Evolutionary conservation across 2,888 invertebrate species (phyloP), one percentile per base, ranked within the genome.

Genomic region (Erebia ligea): DNA sequence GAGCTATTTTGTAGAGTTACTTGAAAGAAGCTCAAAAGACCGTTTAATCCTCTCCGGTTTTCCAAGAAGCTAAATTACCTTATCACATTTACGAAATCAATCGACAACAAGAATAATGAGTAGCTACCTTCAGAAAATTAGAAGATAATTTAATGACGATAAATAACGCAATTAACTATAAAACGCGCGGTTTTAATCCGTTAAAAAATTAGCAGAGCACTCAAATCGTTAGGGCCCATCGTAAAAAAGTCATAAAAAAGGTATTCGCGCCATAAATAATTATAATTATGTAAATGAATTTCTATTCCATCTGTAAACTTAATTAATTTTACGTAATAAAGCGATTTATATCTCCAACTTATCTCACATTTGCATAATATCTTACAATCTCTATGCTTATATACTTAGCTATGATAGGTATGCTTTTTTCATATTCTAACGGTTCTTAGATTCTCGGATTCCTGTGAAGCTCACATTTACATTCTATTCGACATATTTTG

Each of bases 241-340:
- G 42, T 62, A 62, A 68, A 54, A 34, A 21, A 8, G 17, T 54
- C 64, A 67, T 48, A 67, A 67, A 67, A 67, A 67, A 67, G 67
- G 67, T 67, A 67, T 58, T 21, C 67, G 67, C 42, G 17, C 42
- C 21, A 67, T 67, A 67, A 67, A 67, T 67, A 67, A 67, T 67
- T 67, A 58, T 50, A 69, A 72, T 69, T 72, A 72, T 72, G 64
- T 34, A 63, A 58, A 67, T 72, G 19, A 67, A 63, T 64, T 65
- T 68, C 52, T 61, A 66, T 57, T 13, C 58, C 54, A 48, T 67
- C 58, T 69, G 10, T 45, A 10, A 68, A 42, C 42, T 69, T 70
- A 74, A 74, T 72, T 74, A 74, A 74, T 74, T 72, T 70, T 50
- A 68, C 25, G 65, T 65, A 62, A 63, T 68, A 69, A 74, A 74